These are phyloP conservation scores for Leptogaster cylindrica DNA, from an alignment of 2,888 invertebrate genomes.

Conservation along the genomic window DNA sequence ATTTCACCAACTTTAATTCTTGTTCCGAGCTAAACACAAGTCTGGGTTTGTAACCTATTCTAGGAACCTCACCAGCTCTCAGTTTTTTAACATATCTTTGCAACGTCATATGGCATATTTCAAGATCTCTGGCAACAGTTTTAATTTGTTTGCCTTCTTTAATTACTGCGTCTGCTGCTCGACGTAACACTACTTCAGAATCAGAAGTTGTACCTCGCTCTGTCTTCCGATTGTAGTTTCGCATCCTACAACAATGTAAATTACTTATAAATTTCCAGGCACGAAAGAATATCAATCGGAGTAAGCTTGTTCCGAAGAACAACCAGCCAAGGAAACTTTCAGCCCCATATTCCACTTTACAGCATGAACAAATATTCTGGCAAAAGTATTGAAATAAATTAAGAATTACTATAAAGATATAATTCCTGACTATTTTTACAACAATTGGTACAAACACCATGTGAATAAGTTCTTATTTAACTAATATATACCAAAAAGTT, in stretches of 20 bases:
- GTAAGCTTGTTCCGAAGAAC: neutral
- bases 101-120: neutral
- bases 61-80: neutral
- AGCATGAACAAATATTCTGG: too few species aligned
- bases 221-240: constrained; percentile 8
- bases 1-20: neutral
- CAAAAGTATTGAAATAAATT: too few species aligned
- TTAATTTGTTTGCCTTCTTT: neutral
- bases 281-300: neutral
- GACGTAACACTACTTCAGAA: neutral
- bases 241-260: neutral
- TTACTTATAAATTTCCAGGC: neutral
- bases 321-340: too few species aligned
- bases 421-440: too few species aligned
- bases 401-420: too few species aligned
- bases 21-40: constrained; percentile 1
- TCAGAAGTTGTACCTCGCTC: constrained; percentile 7
- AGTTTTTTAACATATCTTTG: constrained; percentile 5
- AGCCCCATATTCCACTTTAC: too few species aligned
- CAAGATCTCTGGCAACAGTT: neutral
- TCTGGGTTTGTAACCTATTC: too few species aligned
- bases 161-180: neutral
- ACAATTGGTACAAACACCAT: too few species aligned
- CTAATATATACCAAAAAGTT: neutral
- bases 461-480: too few species aligned